Evolutionary conservation across 2,797 vertebrate genomes (phyloP).

Genomic region (Sarcoramphus papa): DNA sequence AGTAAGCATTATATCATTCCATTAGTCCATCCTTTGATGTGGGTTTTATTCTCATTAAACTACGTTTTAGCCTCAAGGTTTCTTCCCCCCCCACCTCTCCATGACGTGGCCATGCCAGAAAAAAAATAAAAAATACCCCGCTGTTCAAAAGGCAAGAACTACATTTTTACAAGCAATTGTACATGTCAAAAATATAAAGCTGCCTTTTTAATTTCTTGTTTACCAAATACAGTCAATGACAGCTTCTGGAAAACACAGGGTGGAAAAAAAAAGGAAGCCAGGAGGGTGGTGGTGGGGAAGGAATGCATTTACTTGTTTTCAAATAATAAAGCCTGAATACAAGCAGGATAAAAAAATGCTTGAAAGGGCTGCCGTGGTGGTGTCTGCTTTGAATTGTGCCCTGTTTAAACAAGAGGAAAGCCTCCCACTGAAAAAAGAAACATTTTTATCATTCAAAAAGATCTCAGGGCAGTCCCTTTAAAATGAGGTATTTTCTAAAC

Average conservation of each 20-base stretch:
- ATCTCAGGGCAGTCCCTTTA: slow-evolving; percentile 47
- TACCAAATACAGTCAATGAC: slow-evolving; percentile 24
- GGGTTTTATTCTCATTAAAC: slow-evolving; percentile 57
- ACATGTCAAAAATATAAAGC: slow-evolving; percentile 46
- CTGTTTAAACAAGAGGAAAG: slow-evolving; percentile 39
- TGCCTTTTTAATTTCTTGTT: slow-evolving; percentile 40
- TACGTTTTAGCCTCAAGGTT: slow-evolving; percentile 48
- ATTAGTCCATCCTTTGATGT: slow-evolving; percentile 59
- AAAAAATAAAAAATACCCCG: background rate
- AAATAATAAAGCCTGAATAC: slow-evolving; percentile 37
- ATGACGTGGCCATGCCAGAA: background rate
- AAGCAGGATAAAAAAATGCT: slow-evolving; percentile 16
- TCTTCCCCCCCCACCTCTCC: background rate
- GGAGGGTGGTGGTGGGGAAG: background rate
- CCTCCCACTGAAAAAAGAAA: slow-evolving; percentile 42
- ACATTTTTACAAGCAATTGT: slow-evolving; percentile 25
- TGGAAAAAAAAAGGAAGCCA: background rate
- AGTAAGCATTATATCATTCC: slow-evolving; percentile 52
- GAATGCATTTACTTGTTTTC: slow-evolving; percentile 46
- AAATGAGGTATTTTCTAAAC: slow-evolving; percentile 62
- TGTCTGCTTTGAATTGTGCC: slow-evolving; percentile 50
- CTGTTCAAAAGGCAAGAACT: slow-evolving; percentile 40
- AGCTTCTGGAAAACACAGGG: background rate
- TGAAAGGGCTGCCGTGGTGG: background rate
- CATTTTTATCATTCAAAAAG: slow-evolving; percentile 46